Evolutionary conservation across 2,113 vertebrate species (phyloP).

Genomic region (Aythya baeri): DNA sequence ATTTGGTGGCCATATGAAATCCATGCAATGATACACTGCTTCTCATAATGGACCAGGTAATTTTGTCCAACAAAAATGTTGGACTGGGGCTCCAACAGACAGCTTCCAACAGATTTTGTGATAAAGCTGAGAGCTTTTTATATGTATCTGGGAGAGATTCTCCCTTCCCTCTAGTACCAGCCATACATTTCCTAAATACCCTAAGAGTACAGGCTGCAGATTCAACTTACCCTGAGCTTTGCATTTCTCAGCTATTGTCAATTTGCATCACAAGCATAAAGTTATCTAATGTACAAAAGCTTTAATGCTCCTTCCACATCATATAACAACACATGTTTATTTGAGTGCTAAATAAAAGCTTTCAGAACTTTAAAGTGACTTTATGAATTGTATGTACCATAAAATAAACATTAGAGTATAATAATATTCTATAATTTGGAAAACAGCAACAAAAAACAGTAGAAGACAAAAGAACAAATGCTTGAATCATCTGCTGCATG

Average conservation of each 20-base stretch:
- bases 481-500: constrained; percentile 77
- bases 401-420: constrained; percentile 73
- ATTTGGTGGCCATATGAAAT: not conserved
- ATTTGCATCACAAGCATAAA: constrained; percentile 62
- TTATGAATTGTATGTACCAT: constrained; percentile 65
- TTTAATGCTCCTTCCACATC: constrained; percentile 34
- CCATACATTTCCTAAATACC: not conserved
- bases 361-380: constrained; percentile 70
- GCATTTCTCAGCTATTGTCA: constrained; percentile 55
- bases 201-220: not conserved
- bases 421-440: constrained; percentile 71
- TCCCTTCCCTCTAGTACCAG: fast-evolving
- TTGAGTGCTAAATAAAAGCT: constrained; percentile 67
- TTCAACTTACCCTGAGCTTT: constrained; percentile 44
- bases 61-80: too few relatives aligned
- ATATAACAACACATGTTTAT: constrained; percentile 51
- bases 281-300: constrained; percentile 60
- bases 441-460: constrained; percentile 62
- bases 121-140: not conserved
- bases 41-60: not conserved
- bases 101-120: not conserved
- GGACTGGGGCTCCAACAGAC: not conserved
- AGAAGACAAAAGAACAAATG: constrained; percentile 79
- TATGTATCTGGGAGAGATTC: not conserved
- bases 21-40: not conserved